phyloP scores from a whole-genome alignment of 1,140 invertebrate genomes.

The Potamilus streckersoni region DNA sequence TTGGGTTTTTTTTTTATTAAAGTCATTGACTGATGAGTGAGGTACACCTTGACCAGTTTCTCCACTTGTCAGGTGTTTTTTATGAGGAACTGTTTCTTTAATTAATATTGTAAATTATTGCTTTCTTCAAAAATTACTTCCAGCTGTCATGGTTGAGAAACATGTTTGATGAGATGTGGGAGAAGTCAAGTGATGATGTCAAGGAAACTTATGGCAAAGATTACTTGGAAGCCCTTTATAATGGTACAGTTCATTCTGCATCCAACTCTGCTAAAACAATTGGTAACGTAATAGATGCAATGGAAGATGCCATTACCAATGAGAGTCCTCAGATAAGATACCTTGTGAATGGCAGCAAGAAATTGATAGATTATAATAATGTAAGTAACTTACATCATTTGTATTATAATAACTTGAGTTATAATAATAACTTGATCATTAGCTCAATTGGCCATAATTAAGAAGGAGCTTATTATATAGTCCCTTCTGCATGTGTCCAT shows the following conservation, averaged over 20 bases:
- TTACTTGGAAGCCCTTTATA: constrained; percentile 41
- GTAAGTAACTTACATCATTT: constrained; percentile 28
- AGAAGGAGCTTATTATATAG: no score
- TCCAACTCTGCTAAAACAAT: constrained; percentile 33
- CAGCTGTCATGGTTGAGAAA: constrained; percentile 35
- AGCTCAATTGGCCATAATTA: no score
- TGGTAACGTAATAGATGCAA: constrained; percentile 44
- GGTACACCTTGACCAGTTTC: no score
- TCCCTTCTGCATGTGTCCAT: no score
- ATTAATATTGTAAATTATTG: no score
- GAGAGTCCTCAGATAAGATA: constrained; percentile 32
- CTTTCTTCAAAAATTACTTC: not conserved
- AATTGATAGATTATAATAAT: constrained; percentile 44
- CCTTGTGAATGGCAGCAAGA: constrained; percentile 47
- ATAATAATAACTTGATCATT: no score
- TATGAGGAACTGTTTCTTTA: no score
- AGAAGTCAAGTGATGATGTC: constrained; percentile 30
- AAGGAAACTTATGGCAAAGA: constrained; percentile 39
- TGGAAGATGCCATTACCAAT: constrained; percentile 43
- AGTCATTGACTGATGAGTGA: no score
- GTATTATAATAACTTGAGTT: no score
- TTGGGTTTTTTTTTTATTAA: no score
- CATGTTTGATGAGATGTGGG: constrained; percentile 38
- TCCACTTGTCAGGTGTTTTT: no score
- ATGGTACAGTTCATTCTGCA: constrained; percentile 17